These are phyloP conservation scores for Drosophila aff. DNA, from an alignment of 1,140 invertebrate genomes.

Conservation along the genomic window DNA sequence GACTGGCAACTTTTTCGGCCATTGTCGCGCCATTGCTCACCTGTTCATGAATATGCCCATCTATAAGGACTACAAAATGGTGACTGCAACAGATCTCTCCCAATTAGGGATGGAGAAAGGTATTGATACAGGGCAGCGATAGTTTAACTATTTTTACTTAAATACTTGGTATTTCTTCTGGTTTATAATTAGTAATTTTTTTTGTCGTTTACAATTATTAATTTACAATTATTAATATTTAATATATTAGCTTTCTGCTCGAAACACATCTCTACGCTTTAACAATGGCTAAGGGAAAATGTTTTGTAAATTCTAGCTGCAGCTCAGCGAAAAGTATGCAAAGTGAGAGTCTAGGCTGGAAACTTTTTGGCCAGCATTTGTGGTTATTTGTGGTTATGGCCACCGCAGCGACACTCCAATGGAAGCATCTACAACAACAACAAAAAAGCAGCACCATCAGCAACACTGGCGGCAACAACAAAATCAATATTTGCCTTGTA, in stretches of 20 bases:
- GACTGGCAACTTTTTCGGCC: slow-evolving; percentile 36
- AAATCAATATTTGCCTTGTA: slow-evolving; percentile 82
- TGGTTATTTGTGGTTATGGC: slow-evolving; percentile 60
- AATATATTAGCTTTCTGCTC: background rate
- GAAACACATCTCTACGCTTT: background rate
- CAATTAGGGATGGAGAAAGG: background rate
- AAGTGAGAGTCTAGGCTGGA: slow-evolving; percentile 56
- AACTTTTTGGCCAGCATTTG: slow-evolving; percentile 59
- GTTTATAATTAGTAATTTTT: too few relatives aligned
- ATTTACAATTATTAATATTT: too few relatives aligned
- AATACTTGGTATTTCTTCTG: background rate
- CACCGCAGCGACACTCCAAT: slow-evolving; percentile 43
- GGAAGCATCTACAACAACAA: slow-evolving; percentile 7
- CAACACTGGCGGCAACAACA: slow-evolving; percentile 50
- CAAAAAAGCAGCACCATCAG: slow-evolving; percentile 31
- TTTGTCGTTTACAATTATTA: too few relatives aligned
- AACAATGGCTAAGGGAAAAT: background rate
- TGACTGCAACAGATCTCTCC: slow-evolving; percentile 12
- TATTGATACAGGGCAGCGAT: background rate
- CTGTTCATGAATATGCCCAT: slow-evolving; percentile 56
- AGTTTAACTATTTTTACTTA: background rate
- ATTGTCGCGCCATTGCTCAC: slow-evolving; percentile 59
- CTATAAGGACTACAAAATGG: slow-evolving; percentile 35
- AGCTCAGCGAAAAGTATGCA: slow-evolving; percentile 59
- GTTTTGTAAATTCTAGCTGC: slow-evolving; percentile 44